These are phyloP conservation scores for Hydraecia micacea DNA, from an alignment of 2,888 invertebrate genomes.

Conservation along the genomic window DNA sequence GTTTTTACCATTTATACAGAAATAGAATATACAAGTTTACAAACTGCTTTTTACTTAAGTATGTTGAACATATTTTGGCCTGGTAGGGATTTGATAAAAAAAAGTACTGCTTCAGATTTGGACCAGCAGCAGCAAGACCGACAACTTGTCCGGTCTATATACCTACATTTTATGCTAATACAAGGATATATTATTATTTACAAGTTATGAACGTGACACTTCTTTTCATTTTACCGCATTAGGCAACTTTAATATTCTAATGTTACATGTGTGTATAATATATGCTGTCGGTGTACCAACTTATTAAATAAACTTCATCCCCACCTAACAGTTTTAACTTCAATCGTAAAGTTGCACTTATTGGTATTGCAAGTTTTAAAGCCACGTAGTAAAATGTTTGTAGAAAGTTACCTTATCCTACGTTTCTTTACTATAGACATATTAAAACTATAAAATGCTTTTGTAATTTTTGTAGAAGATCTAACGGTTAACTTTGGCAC, in stretches of 20 bases:
- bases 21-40: background rate
- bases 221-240: background rate
- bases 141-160: background rate
- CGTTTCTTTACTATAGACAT: conserved; percentile 30
- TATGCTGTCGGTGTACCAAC: background rate
- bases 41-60: background rate
- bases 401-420: conserved; percentile 24
- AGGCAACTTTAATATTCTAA: background rate
- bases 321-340: background rate
- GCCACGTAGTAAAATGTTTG: conserved; percentile 19
- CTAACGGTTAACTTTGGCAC: conserved; percentile 50
- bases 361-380: conserved; percentile 26
- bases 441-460: conserved; percentile 32
- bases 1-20: background rate
- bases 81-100: background rate
- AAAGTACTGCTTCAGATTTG: background rate
- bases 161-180: background rate
- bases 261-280: background rate
- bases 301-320: background rate
- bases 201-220: background rate
- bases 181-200: background rate
- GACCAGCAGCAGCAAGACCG: background rate
- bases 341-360: conserved; percentile 11
- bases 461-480: conserved; percentile 39
- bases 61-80: too few species aligned